Base-by-base conservation (phyloP, 2,888 invertebrate genomes). In the Sericinus montela region DNA sequence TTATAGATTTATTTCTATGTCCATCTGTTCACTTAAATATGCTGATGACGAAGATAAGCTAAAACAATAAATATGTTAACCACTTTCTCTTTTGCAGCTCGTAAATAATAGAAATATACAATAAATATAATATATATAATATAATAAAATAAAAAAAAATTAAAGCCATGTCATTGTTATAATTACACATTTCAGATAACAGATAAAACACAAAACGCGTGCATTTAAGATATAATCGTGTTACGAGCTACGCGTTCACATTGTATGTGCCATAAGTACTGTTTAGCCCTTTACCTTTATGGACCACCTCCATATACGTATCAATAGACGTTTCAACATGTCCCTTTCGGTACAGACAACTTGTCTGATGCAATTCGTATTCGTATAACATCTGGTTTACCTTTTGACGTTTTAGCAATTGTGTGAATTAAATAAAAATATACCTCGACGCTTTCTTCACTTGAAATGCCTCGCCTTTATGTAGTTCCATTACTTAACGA, bases 251-350 rank as follows among this genome's bases (percentile, higher is more conserved):
- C 35, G 35, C 35, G 40, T 41, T 37, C 41, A 44, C 44, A 38
- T 43, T 48, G 44, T 44, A 34, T 44, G 28, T 32, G 23, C 54
- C 59, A 45, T 58, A 56, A 52, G 53, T 40, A 58, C 46, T 37
- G 39, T 54, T 52, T 49, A 55, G 56, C 59, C 59, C 59, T 58
- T 55, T 43, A 45, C 50, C 45, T 32, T 45, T 45, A 45, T 15
- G 39, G 50, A 16, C 40, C n/a, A 32, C 14, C 13, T 1, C 50
- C 50, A 45, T 50, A 45, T 50, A 32, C 23, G 50, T 45, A 41
- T 50, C 36, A 50, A 50, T 50, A 50, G 50, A 34, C 40, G 36
- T 45, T 41, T 45, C 40, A 41, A 50, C 36, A 45, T 45, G 40
- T 50, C 41, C 19, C 29, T 32, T 28, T 25, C 39, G 38, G 29